Percentiles rank a stretch among this genome's conserved stretches.
phyloP scores from a whole-genome alignment of 2,797 vertebrate species.

The Cyprinodon diabolis region DNA sequence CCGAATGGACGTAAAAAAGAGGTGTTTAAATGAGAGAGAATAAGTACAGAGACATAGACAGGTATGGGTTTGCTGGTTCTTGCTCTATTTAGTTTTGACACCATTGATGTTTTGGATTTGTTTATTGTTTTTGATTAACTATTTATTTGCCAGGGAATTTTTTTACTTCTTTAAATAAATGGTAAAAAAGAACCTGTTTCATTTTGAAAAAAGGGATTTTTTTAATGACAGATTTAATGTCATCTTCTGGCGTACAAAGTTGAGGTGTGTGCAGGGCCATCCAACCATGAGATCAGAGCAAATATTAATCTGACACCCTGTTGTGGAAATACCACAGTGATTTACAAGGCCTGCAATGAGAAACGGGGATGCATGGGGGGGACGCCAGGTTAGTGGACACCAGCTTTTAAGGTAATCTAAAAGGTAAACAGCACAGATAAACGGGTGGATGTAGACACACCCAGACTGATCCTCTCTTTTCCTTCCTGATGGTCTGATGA shows the following conservation, averaged over 20 bases:
- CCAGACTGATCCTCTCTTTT: conserved; percentile 27
- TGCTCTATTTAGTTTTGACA: no score
- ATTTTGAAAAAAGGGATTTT: conserved; percentile 27
- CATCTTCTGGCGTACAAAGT: conserved; percentile 35
- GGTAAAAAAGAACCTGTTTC: conserved; percentile 6
- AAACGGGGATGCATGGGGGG: conserved; percentile 49
- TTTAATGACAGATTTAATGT: conserved; percentile 4
- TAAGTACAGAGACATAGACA: no score
- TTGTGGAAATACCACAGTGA: conserved; percentile 82
- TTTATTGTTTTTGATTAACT: no score
- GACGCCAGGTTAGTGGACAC: conserved; percentile 66
- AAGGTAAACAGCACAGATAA: conserved; percentile 63
- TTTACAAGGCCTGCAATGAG: conserved; percentile 63
- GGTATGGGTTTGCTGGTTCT: no score
- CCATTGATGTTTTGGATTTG: no score
- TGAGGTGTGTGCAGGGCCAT: conserved; percentile 16
- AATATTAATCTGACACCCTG: conserved; percentile 87
- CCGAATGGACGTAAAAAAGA: conserved; percentile 62
- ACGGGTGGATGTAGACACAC: conserved; percentile 17
- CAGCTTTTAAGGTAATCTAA: conserved; percentile 67
- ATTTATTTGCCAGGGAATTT: no score
- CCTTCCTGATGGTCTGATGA: conserved; percentile 66
- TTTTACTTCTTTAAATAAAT: no score
- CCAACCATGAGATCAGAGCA: conserved; percentile 74
- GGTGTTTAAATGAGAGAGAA: conserved; percentile 68